Base-by-base conservation (phyloP, 2,888 invertebrate species). In the Belgica antarctica region DNA sequence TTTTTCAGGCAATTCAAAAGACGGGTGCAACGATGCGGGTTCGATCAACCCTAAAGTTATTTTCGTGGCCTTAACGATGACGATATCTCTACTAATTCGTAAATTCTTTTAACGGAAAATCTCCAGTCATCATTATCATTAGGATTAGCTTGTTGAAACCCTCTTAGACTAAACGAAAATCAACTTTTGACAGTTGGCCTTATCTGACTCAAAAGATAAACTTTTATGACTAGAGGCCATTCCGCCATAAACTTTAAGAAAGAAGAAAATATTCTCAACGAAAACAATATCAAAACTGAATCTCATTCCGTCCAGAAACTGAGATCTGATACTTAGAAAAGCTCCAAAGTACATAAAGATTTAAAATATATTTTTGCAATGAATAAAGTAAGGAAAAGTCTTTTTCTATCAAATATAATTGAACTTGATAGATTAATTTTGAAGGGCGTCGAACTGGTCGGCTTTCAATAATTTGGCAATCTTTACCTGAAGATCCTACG, bases 11-110 rank as follows among this genome's bases (percentile, higher is more conserved):
- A 91, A 91, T 75, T 92, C 90, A 75, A 94, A 94, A 79, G 94
- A 95, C 78, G 94, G 94, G 0, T 95, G 95, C 77, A 95, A 95
- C 78, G 79, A 85, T 1, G 88, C 87, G 0, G 77, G 81, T 1
- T 72, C 79, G 5, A 22, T 27, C n/a, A 36, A 25, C 1, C 36
- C 61, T 15, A 70, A 59, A 24, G 1, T 34, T 2, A 1, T 59
- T 17, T 22, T 27, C n/a, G 27, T 69, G 4, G 66, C 27, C 27
- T 17, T 66, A n/a, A 47, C 41, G 28, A 12, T 66, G 41, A 41
- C 15, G 41, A 41, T 15, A 4, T 5, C 41, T 10, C 41, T 47
- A 2, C 27, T 66, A 66, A 22, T 15, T 0, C 63, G 31, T 41
- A 36, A 22, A 27, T 4, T 52, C 4, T 52, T 27, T 24, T 61